Evolutionary conservation across 2,797 vertebrate species (phyloP).

Genomic region (Malurus splendens): DNA sequence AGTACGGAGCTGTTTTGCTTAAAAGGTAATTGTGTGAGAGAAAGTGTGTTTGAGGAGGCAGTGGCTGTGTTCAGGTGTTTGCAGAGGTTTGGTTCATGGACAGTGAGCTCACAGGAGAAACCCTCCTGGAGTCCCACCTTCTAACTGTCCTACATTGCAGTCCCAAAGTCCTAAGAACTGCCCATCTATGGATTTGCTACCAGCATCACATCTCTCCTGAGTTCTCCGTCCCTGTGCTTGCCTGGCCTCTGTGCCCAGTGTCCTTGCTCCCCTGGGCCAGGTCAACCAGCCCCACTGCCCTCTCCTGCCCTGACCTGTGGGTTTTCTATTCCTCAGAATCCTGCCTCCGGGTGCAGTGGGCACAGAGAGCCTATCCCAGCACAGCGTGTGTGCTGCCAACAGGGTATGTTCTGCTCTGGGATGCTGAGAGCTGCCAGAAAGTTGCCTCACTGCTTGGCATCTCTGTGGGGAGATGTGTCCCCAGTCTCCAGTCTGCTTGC

Average conservation of each 20-base stretch:
- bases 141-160: fast-evolving
- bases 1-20: neutral
- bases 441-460: neutral
- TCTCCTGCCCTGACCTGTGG: neutral
- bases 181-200: neutral
- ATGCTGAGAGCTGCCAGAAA: neutral
- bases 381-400: neutral
- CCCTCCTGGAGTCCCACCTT: neutral
- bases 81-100: neutral
- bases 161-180: neutral
- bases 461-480: neutral
- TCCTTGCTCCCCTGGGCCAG: neutral
- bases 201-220: neutral
- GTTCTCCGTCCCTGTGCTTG: neutral
- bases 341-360: neutral
- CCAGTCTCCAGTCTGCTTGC: neutral
- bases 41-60: neutral
- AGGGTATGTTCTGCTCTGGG: neutral
- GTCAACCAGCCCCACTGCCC: neutral
- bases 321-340: neutral
- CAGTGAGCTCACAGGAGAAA: neutral
- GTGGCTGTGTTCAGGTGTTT: neutral
- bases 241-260: neutral
- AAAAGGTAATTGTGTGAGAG: neutral
- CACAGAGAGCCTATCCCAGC: neutral